Percentiles rank a stretch among this genome's conserved stretches.
Conservation (phyloP, 2,888 invertebrate species). For the Marasmarcha lunaedactyla region DNA sequence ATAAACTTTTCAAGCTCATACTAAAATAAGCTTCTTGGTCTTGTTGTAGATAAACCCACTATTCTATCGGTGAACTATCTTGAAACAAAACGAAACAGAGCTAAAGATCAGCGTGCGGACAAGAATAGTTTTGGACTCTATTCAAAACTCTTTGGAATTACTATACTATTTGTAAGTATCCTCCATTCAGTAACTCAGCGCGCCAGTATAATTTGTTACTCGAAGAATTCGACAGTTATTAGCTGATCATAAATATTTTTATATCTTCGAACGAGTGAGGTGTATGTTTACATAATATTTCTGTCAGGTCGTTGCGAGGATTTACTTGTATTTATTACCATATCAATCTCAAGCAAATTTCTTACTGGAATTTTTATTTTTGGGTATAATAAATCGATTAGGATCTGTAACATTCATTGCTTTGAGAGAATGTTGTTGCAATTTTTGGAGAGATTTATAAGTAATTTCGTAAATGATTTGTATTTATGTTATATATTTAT, state of each 20-base stretch:
- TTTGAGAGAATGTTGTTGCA: too few species aligned
- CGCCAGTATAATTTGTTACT: slow-evolving; percentile 46
- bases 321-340: not conserved
- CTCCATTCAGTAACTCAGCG: slow-evolving; percentile 66
- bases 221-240: slow-evolving; percentile 51
- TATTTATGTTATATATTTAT: too few species aligned
- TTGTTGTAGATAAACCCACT: slow-evolving; percentile 21
- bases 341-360: not conserved
- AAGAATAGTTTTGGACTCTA: slow-evolving; percentile 65
- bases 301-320: not conserved
- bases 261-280: slow-evolving; percentile 18
- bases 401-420: too few species aligned
- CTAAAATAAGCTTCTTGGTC: not conserved
- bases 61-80: slow-evolving; percentile 36
- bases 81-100: slow-evolving; percentile 48
- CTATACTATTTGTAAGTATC: slow-evolving; percentile 58
- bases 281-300: slow-evolving; percentile 29
- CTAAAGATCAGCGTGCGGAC: slow-evolving; percentile 49
- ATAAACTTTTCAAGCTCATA: not conserved
- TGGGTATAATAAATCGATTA: too few species aligned
- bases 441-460: too few species aligned
- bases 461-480: too few species aligned
- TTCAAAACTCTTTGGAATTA: slow-evolving; percentile 68
- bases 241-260: slow-evolving; percentile 42
- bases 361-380: not conserved